These are phyloP conservation scores for Tokudaia muenninki DNA, from an alignment of 2,797 vertebrate species.

Conservation along the genomic window DNA sequence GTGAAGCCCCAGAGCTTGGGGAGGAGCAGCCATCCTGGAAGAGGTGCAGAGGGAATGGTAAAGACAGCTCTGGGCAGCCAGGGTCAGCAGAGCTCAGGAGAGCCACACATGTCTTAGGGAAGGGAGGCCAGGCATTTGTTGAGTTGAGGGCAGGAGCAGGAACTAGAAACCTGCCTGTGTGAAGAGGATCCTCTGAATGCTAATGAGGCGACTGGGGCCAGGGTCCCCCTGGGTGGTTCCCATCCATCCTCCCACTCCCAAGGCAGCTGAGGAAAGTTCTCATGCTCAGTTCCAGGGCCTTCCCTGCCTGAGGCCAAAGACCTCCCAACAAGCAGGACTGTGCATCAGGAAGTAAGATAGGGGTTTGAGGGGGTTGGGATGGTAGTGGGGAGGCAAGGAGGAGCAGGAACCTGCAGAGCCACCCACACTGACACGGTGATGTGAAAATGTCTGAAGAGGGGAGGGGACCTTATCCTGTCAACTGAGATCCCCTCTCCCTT, in stretches of 20 bases:
- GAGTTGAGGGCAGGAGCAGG: neutral
- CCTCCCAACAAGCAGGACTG: slow-evolving; percentile 61
- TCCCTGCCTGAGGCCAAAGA: neutral
- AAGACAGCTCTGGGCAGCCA: neutral
- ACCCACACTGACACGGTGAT: rapidly evolving
- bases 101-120: neutral
- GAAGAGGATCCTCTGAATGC: neutral
- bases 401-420: neutral
- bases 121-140: neutral
- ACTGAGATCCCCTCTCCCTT: neutral
- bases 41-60: neutral
- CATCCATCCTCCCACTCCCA: neutral
- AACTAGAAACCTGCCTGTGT: slow-evolving; percentile 21
- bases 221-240: slow-evolving; percentile 69
- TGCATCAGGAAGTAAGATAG: neutral
- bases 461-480: neutral
- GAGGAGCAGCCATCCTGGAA: neutral
- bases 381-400: neutral
- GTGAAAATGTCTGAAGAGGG: neutral
- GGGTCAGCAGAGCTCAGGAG: neutral
- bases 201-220: neutral
- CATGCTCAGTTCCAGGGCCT: neutral
- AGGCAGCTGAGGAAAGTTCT: neutral
- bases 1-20: neutral
- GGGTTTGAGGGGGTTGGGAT: neutral